Conservation (phyloP, 2,797 vertebrate species). For the Gymnothorax javanicus region DNA sequence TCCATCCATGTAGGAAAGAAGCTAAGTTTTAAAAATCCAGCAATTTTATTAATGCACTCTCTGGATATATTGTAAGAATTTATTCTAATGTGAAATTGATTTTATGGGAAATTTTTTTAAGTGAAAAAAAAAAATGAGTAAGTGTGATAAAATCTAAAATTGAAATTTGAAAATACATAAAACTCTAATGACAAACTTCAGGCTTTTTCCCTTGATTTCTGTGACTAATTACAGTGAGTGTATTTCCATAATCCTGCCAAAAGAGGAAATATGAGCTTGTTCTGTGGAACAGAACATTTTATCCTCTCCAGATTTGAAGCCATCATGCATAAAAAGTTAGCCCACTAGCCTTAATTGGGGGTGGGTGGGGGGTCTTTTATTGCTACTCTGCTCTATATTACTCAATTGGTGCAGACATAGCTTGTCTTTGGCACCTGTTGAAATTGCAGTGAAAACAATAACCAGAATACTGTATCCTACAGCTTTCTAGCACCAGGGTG, state of each 20-base stretch:
- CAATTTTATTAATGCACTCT: not conserved
- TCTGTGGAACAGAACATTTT: constrained; percentile 19
- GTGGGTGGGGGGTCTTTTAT: not conserved
- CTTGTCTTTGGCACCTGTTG: too few species aligned
- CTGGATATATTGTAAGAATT: not conserved
- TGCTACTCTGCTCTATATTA: too few species aligned
- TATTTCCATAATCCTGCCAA: constrained; percentile 42
- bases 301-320: not conserved
- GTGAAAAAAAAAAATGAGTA: not conserved
- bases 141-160: not conserved
- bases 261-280: constrained; percentile 56
- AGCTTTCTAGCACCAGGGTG: too few species aligned
- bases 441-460: too few species aligned
- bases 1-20: not conserved
- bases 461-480: too few species aligned
- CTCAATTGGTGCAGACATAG: too few species aligned
- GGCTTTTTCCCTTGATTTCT: not conserved
- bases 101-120: not conserved
- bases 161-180: not conserved
- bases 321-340: not conserved
- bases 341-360: not conserved
- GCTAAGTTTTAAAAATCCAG: not conserved
- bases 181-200: not conserved
- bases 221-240: constrained; percentile 40
- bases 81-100: not conserved